These are phyloP conservation scores for Rhabdornis inornatus DNA, from an alignment of 2,113 vertebrate genomes.

Conservation along the genomic window DNA sequence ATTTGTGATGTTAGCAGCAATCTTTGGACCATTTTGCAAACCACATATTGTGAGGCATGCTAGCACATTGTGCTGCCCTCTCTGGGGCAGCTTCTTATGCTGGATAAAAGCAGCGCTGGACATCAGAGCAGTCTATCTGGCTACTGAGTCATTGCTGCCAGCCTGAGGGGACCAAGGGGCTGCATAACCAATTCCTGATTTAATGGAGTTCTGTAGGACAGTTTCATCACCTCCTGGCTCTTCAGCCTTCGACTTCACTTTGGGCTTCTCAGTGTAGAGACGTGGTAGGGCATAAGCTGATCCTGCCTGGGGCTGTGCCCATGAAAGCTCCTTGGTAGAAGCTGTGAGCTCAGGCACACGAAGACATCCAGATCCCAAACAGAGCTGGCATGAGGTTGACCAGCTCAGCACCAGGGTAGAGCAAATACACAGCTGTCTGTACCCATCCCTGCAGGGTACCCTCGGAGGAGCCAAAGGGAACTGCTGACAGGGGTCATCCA, in stretches of 20 bases:
- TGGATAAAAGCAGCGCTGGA: not conserved
- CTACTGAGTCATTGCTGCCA: not conserved
- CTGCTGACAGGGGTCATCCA: not conserved
- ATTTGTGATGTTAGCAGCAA: not conserved
- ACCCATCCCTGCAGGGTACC: not conserved
- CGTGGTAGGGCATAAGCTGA: not conserved
- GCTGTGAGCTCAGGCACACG: not conserved
- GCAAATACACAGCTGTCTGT: not conserved
- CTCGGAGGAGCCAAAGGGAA: not conserved
- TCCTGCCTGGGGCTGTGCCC: not conserved
- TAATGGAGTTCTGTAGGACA: not conserved
- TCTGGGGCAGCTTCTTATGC: not conserved
- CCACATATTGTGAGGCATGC: not conserved
- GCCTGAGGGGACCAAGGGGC: fast-evolving
- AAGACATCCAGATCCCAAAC: not conserved
- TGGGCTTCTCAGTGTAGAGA: fast-evolving
- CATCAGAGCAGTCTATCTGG: fast-evolving
- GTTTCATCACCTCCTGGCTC: not conserved
- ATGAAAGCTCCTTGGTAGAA: not conserved
- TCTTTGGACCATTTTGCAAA: not conserved
- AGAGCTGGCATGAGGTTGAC: fast-evolving
- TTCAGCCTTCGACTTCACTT: not conserved
- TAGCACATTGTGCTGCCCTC: not conserved
- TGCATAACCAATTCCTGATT: not conserved
- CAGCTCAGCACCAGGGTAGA: not conserved